A percentile compares a stretch with the other conserved stretches of the same genome.
phyloP scores from a whole-genome alignment of 1,140 invertebrate genomes.

The Drosophila obscura region DNA sequence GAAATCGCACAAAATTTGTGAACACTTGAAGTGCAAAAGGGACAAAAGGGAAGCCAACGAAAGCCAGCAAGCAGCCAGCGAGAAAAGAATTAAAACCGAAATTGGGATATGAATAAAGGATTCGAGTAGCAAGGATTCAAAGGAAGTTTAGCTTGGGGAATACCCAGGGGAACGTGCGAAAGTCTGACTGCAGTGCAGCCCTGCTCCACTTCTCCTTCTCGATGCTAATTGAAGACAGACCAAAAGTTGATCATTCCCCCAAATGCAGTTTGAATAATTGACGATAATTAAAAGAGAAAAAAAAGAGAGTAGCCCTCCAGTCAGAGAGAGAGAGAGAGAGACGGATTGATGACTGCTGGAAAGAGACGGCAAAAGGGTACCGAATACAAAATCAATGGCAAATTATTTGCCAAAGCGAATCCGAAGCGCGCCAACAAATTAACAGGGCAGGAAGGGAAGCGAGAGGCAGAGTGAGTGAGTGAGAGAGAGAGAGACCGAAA shows the following conservation, averaged over 20 bases:
- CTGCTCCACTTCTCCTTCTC: constrained; percentile 17
- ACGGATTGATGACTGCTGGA: constrained; percentile 15
- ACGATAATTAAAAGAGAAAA: constrained; percentile 74
- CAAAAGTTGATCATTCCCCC: constrained; percentile 79
- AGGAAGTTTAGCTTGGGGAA: constrained; percentile 13
- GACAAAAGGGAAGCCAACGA: constrained; percentile 4
- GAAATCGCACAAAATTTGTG: constrained; percentile 74
- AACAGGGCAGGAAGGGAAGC: background rate
- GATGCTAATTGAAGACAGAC: constrained; percentile 66
- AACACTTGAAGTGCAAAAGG: constrained; percentile 45
- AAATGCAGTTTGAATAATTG: constrained; percentile 84
- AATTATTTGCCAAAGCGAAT: constrained; percentile 79
- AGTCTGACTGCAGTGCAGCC: background rate
- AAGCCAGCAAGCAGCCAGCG: constrained; percentile 25
- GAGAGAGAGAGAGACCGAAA: constrained; percentile 27
- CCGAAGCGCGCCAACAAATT: constrained; percentile 51
- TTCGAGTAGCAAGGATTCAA: constrained; percentile 26
- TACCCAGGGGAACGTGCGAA: constrained; percentile 6
- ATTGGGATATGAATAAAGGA: constrained; percentile 39
- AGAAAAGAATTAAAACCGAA: constrained; percentile 45
- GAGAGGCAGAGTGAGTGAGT: background rate
- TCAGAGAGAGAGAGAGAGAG: background rate
- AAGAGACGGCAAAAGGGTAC: constrained; percentile 7
- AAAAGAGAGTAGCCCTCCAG: constrained; percentile 27
- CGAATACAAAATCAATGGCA: constrained; percentile 75